Conservation (phyloP, 2,888 invertebrate genomes). For the Tipula unca region DNA sequence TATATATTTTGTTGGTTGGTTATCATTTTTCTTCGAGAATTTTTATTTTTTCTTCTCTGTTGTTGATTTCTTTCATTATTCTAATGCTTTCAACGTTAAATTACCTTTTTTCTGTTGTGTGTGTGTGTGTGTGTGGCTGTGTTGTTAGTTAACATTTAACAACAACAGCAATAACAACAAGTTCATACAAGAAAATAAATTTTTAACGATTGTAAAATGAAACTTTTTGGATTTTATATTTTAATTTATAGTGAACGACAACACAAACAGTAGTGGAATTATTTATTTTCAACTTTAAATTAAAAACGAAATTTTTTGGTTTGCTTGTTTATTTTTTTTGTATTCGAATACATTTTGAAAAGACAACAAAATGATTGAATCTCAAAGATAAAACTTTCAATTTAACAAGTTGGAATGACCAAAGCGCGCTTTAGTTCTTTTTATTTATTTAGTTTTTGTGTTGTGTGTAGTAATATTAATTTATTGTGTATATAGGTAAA, state of each 20-base stretch:
- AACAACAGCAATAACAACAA: no score
- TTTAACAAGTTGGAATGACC: background rate
- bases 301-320: background rate
- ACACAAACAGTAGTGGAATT: constrained; percentile 14
- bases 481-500: background rate
- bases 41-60: background rate
- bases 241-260: constrained; percentile 14
- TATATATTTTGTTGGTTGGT: background rate
- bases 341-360: background rate
- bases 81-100: background rate
- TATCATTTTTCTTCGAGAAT: constrained; percentile 4
- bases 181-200: background rate
- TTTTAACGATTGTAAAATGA: constrained; percentile 4
- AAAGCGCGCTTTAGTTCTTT: background rate
- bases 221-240: background rate
- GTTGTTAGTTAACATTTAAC: background rate
- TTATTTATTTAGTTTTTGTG: no score
- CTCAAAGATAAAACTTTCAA: background rate
- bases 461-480: background rate
- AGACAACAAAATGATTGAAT: background rate
- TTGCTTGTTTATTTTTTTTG: background rate
- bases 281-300: background rate
- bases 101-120: background rate
- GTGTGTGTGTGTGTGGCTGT: background rate
- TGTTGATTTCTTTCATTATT: constrained; percentile 14